These are phyloP conservation scores for Erithacus rubecula DNA, from an alignment of 2,797 vertebrate species.

Conservation along the genomic window DNA sequence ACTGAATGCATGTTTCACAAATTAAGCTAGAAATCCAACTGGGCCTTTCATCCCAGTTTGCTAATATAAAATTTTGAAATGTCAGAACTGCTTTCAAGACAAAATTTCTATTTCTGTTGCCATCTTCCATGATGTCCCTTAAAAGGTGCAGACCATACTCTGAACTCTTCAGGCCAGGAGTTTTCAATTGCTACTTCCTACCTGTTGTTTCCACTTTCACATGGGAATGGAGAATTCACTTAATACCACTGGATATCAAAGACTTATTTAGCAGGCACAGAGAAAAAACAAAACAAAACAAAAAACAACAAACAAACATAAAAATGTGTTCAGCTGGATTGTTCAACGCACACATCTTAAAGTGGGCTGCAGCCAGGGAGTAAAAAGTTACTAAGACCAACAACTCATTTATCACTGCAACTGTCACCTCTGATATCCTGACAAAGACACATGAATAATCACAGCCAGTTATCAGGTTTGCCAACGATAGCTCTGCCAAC, in stretches of 20 bases:
- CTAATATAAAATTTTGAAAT: constrained; percentile 1
- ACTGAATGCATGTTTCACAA: background rate
- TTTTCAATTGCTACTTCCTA: background rate
- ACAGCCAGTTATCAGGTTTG: background rate
- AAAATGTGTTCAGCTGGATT: background rate
- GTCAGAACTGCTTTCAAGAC: background rate
- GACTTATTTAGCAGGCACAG: background rate
- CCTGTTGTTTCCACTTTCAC: background rate
- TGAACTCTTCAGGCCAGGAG: constrained; percentile 21
- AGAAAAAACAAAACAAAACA: background rate
- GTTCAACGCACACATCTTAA: background rate
- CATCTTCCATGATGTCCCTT: background rate
- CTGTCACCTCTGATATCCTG: background rate
- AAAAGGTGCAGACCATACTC: background rate
- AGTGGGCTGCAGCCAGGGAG: background rate
- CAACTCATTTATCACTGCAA: background rate
- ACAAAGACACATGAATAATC: background rate
- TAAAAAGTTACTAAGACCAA: background rate
- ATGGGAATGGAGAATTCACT: background rate
- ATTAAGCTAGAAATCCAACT: background rate
- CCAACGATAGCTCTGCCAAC: background rate
- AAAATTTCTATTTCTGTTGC: background rate
- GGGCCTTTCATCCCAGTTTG: background rate
- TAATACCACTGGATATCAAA: background rate
- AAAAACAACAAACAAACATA: background rate